phyloP scores from a whole-genome alignment of 1,140 invertebrate species.

The Manduca sexta region DNA sequence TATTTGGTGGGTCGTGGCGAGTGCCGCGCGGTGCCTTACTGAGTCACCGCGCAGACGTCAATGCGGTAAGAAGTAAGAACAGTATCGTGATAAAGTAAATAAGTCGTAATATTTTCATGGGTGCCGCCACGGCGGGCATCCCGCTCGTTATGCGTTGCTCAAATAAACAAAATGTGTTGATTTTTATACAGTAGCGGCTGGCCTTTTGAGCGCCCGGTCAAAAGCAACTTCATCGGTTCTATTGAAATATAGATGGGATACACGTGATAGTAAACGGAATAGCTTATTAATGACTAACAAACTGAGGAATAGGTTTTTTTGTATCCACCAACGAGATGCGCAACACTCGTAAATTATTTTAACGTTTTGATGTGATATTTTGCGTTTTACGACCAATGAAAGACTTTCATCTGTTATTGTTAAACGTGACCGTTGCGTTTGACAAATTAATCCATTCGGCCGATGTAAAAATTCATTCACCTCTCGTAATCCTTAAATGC shows the following conservation, averaged over 20 bases:
- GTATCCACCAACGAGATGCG: not conserved
- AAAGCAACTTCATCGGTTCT: slow-evolving; percentile 25
- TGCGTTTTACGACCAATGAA: too few relatives aligned
- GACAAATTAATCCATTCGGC: not conserved
- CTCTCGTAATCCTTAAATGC: slow-evolving; percentile 32
- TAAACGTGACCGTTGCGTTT: too few relatives aligned
- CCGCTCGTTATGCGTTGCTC: slow-evolving; percentile 31
- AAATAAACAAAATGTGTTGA: slow-evolving; percentile 58
- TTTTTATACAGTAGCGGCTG: slow-evolving; percentile 57
- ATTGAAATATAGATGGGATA: slow-evolving; percentile 7
- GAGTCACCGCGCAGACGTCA: slow-evolving; percentile 51
- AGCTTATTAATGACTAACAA: slow-evolving; percentile 6
- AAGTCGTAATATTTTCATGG: slow-evolving; percentile 67
- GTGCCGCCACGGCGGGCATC: slow-evolving; percentile 47
- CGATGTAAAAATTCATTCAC: slow-evolving; percentile 23
- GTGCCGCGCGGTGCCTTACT: slow-evolving; percentile 26
- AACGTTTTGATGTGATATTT: too few relatives aligned
- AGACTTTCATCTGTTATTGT: too few relatives aligned
- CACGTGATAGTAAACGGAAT: slow-evolving; percentile 7
- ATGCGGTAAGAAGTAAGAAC: slow-evolving; percentile 36
- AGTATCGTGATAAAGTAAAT: slow-evolving; percentile 63
- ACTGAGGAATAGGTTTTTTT: not conserved
- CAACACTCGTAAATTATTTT: too few relatives aligned
- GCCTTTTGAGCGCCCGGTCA: slow-evolving; percentile 34
- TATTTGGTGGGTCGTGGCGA: too few relatives aligned